Evolutionary conservation across 2,797 vertebrate species (phyloP), one percentile per base, ranked within the genome.

Genomic region (Sylvia borin): DNA sequence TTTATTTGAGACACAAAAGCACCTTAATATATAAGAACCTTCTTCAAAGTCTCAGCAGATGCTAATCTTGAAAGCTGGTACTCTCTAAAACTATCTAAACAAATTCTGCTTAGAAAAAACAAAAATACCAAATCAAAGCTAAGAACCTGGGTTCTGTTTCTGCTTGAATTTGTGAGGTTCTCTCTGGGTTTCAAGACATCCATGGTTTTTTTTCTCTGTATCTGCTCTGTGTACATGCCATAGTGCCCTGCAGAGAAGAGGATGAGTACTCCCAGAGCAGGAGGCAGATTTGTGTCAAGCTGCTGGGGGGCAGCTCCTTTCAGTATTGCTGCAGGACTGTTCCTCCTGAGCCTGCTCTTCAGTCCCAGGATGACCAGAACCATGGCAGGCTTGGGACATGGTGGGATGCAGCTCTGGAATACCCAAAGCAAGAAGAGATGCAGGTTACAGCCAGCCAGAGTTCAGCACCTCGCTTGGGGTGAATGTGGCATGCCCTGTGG

Each of bases 241-340:
- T 8, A 7, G 7, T 45, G 34, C 21, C 20, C 50, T 54, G 32
- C 26, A 45, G 17, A 15, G 29, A 71, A 32, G 36, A 16, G 20
- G 17, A 4, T 16, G 26, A 34, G 16, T 36, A 6, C 24, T 26
- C 34, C 34, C 29, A 14, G 43, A 60, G 48, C n/a, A 54, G 32
- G 1, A 12, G 20, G 12, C 12, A 9, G 2, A 12, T n/a, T 38
- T 34, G 5, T 2, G 4, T 19, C 32, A 31, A 24, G 40, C 21
- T 66, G 48, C 48, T 32, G 38, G 8, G n/a, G 22, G 3, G 7
- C 3, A 5, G 40, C 9, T 83, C 22, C 36, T 55, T 45, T 14
- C 48, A 81, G 25, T 27, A 24, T 4, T 2, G 5, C 13, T 3
- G 2, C 26, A 10, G 1, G 2, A 6, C 29, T 6, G 2, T 5